A percentile compares a stretch with the other conserved stretches of the same genome.
Evolutionary conservation across 2,113 vertebrate genomes (phyloP).

Genomic region (Gymnorhina tibicen): DNA sequence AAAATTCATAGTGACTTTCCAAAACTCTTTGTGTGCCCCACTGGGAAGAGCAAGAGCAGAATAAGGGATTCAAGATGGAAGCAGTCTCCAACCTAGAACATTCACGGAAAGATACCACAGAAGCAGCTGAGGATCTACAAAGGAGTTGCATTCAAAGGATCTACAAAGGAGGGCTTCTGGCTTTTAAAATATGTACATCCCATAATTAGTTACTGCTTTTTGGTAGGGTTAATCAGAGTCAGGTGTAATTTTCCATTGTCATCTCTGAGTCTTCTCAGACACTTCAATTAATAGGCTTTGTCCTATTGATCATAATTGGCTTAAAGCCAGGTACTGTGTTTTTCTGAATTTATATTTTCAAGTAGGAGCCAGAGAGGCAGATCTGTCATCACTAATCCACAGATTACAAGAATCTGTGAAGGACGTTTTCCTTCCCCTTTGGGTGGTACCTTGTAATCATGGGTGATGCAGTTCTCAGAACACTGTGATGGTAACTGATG

Average conservation of each 20-base stretch:
- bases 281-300: neutral
- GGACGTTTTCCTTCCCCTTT: neutral
- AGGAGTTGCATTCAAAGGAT: neutral
- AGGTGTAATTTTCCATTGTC: neutral
- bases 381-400: neutral
- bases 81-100: neutral
- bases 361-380: neutral
- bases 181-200: neutral
- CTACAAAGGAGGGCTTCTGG: neutral
- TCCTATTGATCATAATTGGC: neutral
- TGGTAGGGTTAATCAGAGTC: neutral
- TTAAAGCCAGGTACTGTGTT: neutral
- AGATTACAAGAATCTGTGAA: neutral
- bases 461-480: neutral
- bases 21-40: neutral
- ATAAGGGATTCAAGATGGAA: neutral
- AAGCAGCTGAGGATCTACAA: neutral
- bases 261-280: neutral
- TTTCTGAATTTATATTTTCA: neutral
- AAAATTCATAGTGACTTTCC: neutral
- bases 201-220: neutral
- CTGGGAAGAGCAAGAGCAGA: neutral
- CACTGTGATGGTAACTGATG: neutral
- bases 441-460: neutral
- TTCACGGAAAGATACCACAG: neutral